Base-by-base conservation (phyloP, 2,113 vertebrate genomes). In the Phylloscopus trochiloides region DNA sequence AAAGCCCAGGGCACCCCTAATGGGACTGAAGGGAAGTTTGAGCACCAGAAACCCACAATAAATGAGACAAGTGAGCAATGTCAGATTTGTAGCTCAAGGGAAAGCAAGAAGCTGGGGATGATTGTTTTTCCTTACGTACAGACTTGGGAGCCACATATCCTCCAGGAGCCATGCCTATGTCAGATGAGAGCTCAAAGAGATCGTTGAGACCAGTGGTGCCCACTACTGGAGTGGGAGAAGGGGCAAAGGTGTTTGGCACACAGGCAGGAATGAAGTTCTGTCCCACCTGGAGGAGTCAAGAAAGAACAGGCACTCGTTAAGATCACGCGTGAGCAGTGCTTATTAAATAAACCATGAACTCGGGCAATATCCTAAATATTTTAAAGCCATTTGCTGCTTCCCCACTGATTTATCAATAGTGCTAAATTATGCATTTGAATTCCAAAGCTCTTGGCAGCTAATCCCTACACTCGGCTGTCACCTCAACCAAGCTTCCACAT, bases 161-260 rank as follows among this genome's bases (percentile, higher is more conserved):
- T 78, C 99, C 99, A 7, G 99, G 98, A 74, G 99, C 98, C 98
- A 98, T 98, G 97, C 99, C 99, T 97, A 99, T 99, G 57, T 99
- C 98, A 3, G 99, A 98, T 4, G 99, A 99, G 71, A 99, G 99
- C 94, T 99, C 99, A 43, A 99, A 99, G 87, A 99, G 98, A 97
- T 99, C 99, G 45, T 99, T 99, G 65, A 99, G 98, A 71, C 99
- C 99, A 45, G 98, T 98, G 98, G 98, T 99, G 94, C 99, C 98
- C 50, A 99, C 98, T 0, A 99, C 99, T 5, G 99, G 99, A 48
- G 99, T 99, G 25, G 99, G 99, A 6, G 99, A 99, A 8, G 99
- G 99, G 74, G 99, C 99, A 90, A 99, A 99, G 9, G 99, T 40
- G 40, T 40, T 40, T 40, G 40, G 40, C 40, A 40, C 40, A 13